Percentiles rank a stretch among this genome's conserved stretches.
Evolutionary conservation across 2,113 vertebrate species (phyloP).

Genomic region (Carassius gibelio): DNA sequence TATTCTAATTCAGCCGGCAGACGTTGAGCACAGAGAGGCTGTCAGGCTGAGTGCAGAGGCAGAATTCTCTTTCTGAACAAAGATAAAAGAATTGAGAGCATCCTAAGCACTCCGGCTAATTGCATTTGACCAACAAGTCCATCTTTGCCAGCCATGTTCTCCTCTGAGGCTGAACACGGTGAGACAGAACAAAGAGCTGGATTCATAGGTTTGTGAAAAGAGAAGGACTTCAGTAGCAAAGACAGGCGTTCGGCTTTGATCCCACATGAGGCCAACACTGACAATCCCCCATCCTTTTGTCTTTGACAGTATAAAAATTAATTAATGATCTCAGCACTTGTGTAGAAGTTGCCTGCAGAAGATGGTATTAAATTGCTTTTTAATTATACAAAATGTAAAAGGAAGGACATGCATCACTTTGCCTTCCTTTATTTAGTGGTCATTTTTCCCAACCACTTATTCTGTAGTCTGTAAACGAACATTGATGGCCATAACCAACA

Average conservation of each 20-base stretch:
- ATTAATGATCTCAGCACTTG: constrained; percentile 58
- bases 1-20: constrained; percentile 50
- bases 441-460: neutral
- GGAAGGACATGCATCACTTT: neutral
- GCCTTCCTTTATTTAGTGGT: neutral
- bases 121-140: constrained; percentile 68
- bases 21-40: constrained; percentile 47
- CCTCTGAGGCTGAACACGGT: constrained; percentile 60
- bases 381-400: neutral
- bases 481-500: too few species aligned
- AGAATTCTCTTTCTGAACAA: constrained; percentile 66
- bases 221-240: constrained; percentile 54
- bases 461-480: neutral
- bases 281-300: constrained; percentile 52
- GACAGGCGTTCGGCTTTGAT: constrained; percentile 67
- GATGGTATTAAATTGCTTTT: constrained; percentile 32
- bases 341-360: constrained; percentile 25
- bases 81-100: constrained; percentile 68
- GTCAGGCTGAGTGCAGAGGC: constrained; percentile 56
- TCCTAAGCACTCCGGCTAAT: constrained; percentile 68
- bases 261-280: constrained; percentile 60
- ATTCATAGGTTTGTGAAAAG: constrained; percentile 62
- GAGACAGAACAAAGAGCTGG: constrained; percentile 68
- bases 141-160: constrained; percentile 60
- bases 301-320: constrained; percentile 55